These are phyloP conservation scores for Rhingia rostrata DNA, from an alignment of 2,888 invertebrate species.

Conservation along the genomic window DNA sequence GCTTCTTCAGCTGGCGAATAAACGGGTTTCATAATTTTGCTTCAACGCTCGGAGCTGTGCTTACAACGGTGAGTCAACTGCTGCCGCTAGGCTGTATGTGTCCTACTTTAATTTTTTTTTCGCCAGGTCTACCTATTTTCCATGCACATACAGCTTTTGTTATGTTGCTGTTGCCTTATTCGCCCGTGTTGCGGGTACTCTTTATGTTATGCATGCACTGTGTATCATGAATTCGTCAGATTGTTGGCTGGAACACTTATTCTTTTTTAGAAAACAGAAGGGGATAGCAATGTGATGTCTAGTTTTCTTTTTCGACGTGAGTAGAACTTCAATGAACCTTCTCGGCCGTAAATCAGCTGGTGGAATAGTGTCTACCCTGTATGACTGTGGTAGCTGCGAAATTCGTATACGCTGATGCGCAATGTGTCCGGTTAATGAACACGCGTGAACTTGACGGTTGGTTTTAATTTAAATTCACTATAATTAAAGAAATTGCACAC, in stretches of 20 bases:
- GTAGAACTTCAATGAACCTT: slow-evolving; percentile 48
- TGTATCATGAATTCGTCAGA: slow-evolving; percentile 23
- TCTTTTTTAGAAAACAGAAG: slow-evolving; percentile 13
- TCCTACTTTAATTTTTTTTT: slow-evolving; percentile 57
- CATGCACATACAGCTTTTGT: slow-evolving; percentile 47
- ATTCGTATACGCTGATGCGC: slow-evolving; percentile 12
- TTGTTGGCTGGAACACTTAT: slow-evolving; percentile 50
- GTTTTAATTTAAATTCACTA: slow-evolving; percentile 44
- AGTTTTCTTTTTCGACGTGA: slow-evolving; percentile 52
- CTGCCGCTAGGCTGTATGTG: slow-evolving; percentile 60
- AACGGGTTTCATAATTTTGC: slow-evolving; percentile 68
- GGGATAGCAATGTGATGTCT: slow-evolving; percentile 33
- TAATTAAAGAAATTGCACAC: slow-evolving; percentile 40
- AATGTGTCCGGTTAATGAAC: slow-evolving; percentile 35
- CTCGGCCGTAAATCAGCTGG: slow-evolving; percentile 43
- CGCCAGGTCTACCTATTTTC: slow-evolving; percentile 58
- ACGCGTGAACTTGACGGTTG: slow-evolving; percentile 54
- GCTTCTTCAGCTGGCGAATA: slow-evolving; percentile 41
- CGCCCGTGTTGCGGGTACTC: slow-evolving; percentile 44
- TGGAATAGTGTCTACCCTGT: slow-evolving; percentile 1
- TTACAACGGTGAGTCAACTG: slow-evolving; percentile 67
- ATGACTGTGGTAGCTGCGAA: slow-evolving; percentile 21
- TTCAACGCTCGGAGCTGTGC: slow-evolving; percentile 40
- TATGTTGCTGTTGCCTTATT: slow-evolving; percentile 43
- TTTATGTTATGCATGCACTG: slow-evolving; percentile 5